Evolutionary conservation across 2,888 invertebrate species (phyloP), one percentile per base, ranked within the genome.

Genomic region (Xanthorhoe spadicearia): DNA sequence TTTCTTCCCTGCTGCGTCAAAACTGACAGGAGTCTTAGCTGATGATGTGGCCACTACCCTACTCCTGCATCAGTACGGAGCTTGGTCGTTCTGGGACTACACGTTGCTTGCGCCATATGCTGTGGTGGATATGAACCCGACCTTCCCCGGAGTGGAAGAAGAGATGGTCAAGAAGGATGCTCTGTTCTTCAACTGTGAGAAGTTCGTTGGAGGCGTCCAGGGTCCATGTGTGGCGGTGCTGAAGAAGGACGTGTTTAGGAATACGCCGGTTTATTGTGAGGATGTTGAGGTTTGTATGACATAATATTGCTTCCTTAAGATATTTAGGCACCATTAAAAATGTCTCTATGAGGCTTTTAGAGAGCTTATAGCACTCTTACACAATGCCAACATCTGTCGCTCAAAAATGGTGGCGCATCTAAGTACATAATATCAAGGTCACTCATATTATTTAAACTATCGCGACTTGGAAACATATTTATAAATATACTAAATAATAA

Each of bases 81-180:
- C 97, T 0, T 94, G 96, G 73, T 95, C 97, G 3, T 96, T 98
- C 81, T 98, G 98, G 98, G 98, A 98, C 85, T 98, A 97, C 82
- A 97, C 97, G 7, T 94, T 97, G 3, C 97, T 97, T 4, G 96
- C 96, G 66, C 97, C 98, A 0, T 96, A 96, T 78, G 94, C 96
- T 0, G 92, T 94, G 17, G 95, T 98, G 64, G 96, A 97, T 77
- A 97, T 98, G 96, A 98, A 98, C 83, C 97, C 98, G 0, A 93
- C 95, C 10, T 90, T 93, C 64, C 87, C 91, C 1, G 96, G 96
- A 43, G 95, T 95, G 1, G 95, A 95, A 66, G 95, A 95, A 71
- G 94, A 94, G n/a, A 94, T 95, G 77, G 96, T 96, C 49, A 95
- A 96, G 86, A 98, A 98, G 83, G 98, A 98, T 87, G 98, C 97